Evolutionary conservation across 2,888 invertebrate genomes (phyloP), one percentile per base, ranked within the genome.

Genomic region (Lutraria lutraria): DNA sequence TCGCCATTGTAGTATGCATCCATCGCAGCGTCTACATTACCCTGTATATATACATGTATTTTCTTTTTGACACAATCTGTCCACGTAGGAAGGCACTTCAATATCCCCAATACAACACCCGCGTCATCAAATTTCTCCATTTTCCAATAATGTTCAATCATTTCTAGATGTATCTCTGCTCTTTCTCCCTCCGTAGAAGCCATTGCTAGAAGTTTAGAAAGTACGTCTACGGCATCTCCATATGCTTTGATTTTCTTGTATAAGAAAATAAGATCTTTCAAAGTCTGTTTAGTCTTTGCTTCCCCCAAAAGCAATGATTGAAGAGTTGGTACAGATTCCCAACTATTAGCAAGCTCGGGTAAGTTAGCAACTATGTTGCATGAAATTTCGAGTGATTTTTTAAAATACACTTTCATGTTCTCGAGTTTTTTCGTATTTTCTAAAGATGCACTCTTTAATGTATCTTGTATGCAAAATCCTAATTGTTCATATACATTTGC

Each of bases 401-500:
- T 87, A 15, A 86, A 81, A 88, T 83, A 88, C 43, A 29, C 16
- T 68, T 83, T 83, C 80, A 89, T 80, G 34, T 86, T 81, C 19
- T 53, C 29, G 21, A 2, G 12, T n/a, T 43, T 29, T 29, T 79
- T 21, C 52, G 31, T 34, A 15, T 84, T 53, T 31, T 31, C 21
- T 21, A 25, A 25, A 10, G 54, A n/a, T 21, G 85, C 29, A 25
- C n/a, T 53, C 16, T 53, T 21, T n/a, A 76, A 29, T 16, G 52
- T 79, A n/a, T 89, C 89, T 31, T 76, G 60, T 16, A 89, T 25
- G 76, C 89, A 89, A 43, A 87, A 76, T 10, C 85, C 89, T 56
- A 87, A 76, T 82, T 89, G 89, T 68, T 89, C 89, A 60, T 85
- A 89, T 16, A 85, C 80, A 89, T 89, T 89, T 76, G 89, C 81